Conservation (phyloP, 2,797 vertebrate species). For the Streptopelia turtur region DNA sequence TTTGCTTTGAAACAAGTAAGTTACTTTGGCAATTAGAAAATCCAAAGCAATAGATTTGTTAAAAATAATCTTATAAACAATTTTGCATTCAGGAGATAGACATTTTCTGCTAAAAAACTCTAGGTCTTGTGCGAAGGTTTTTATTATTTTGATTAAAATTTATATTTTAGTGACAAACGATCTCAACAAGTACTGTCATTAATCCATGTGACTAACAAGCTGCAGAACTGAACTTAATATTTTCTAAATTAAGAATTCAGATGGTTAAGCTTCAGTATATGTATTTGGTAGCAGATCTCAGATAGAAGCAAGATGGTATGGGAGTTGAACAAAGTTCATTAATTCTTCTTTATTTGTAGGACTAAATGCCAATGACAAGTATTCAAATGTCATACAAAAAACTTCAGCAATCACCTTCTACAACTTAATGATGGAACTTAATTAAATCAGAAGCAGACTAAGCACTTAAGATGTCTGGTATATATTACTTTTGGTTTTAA, state of each 20-base stretch:
- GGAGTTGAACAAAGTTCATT: not conserved
- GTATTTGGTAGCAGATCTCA: not conserved
- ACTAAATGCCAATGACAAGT: not conserved
- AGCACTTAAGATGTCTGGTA: not conserved
- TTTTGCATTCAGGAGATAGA: not conserved
- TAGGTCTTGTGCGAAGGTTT: not conserved
- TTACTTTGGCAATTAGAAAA: not conserved
- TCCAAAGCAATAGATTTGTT: not conserved
- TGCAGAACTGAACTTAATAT: not conserved
- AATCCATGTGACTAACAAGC: not conserved
- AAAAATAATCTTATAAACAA: not conserved
- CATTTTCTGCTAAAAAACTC: not conserved
- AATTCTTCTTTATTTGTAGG: not conserved
- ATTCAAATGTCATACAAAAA: not conserved
- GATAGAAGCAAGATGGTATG: not conserved
- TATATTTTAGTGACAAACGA: not conserved
- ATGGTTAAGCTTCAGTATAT: not conserved
- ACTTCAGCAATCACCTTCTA: not conserved
- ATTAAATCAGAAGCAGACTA: not conserved
- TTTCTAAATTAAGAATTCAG: not conserved
- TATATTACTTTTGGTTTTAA: not conserved
- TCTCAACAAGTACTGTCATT: not conserved
- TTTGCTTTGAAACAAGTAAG: not conserved
- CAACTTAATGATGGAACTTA: not conserved
- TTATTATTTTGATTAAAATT: constrained; percentile 5